These are phyloP conservation scores for Beroe forskalii DNA, from an alignment of 37 sponge, comb jelly and placozoan species.

Conservation along the genomic window DNA sequence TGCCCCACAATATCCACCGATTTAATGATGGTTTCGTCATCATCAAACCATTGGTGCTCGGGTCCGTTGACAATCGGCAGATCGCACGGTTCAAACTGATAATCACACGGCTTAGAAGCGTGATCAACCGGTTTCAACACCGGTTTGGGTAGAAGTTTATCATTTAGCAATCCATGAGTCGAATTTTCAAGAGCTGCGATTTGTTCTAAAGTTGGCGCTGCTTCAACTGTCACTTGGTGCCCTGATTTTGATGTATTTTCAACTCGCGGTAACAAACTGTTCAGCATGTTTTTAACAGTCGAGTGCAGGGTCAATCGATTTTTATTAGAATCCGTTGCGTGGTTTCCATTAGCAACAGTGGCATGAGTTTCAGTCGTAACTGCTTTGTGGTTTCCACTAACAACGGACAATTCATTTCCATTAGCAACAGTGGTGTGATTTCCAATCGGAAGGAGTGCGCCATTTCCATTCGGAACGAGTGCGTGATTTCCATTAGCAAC, in stretches of 20 bases:
- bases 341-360: not conserved
- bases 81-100: not conserved
- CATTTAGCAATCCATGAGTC: not conserved
- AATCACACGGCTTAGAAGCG: not conserved
- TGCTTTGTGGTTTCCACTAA: not conserved
- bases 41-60: not conserved
- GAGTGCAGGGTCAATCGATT: not conserved
- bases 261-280: not conserved
- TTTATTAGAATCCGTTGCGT: not conserved
- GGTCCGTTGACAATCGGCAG: not conserved
- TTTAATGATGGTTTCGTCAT: too few relatives aligned
- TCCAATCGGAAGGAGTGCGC: too few relatives aligned
- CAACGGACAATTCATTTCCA: too few relatives aligned
- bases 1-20: too few relatives aligned
- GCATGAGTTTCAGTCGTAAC: not conserved
- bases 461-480: not conserved
- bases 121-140: not conserved
- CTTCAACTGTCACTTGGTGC: not conserved
- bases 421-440: not conserved
- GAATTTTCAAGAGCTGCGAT: not conserved
- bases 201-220: not conserved
- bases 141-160: not conserved
- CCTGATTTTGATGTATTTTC: not conserved
- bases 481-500: not conserved
- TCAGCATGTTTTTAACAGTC: not conserved